Percentiles rank a stretch among this genome's conserved stretches.
These are phyloP conservation scores for Tricholaema leucomelas DNA, from an alignment of 2,113 vertebrate genomes.

Conservation along the genomic window DNA sequence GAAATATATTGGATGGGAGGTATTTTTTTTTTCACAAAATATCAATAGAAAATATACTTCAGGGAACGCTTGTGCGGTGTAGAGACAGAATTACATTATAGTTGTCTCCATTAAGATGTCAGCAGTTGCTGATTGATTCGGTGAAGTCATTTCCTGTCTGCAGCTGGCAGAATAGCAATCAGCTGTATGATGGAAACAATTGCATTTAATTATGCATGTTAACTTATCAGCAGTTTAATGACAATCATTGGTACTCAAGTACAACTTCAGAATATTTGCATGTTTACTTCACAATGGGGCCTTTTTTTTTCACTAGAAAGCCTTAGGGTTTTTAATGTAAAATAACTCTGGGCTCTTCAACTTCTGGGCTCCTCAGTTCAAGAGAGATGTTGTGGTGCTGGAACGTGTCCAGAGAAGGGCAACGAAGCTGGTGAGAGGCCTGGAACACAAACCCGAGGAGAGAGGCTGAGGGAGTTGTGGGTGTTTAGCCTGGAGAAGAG, in stretches of 20 bases:
- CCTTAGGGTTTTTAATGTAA: fast-evolving
- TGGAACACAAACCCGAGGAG: no score
- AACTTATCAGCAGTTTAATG: not conserved
- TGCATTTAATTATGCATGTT: not conserved
- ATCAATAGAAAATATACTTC: slow-evolving; percentile 23
- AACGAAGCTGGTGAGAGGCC: no score
- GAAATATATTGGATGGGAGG: not conserved
- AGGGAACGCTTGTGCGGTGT: slow-evolving; percentile 2
- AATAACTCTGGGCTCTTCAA: no score
- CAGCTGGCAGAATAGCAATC: not conserved
- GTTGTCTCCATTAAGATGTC: not conserved
- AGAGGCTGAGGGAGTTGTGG: no score
- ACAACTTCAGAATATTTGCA: not conserved
- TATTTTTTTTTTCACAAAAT: slow-evolving; percentile 43
- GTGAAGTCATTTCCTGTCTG: slow-evolving; percentile 49
- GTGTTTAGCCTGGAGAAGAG: no score
- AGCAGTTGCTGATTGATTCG: not conserved
- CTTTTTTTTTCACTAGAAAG: not conserved
- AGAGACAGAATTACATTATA: slow-evolving; percentile 8
- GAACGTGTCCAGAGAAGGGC: no score
- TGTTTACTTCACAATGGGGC: not conserved
- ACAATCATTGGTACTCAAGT: not conserved
- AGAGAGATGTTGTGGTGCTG: no score
- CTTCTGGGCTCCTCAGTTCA: no score
- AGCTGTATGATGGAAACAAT: not conserved